phyloP scores from a whole-genome alignment of 64 coral and sea anemone species.

The Porites lutea region DNA sequence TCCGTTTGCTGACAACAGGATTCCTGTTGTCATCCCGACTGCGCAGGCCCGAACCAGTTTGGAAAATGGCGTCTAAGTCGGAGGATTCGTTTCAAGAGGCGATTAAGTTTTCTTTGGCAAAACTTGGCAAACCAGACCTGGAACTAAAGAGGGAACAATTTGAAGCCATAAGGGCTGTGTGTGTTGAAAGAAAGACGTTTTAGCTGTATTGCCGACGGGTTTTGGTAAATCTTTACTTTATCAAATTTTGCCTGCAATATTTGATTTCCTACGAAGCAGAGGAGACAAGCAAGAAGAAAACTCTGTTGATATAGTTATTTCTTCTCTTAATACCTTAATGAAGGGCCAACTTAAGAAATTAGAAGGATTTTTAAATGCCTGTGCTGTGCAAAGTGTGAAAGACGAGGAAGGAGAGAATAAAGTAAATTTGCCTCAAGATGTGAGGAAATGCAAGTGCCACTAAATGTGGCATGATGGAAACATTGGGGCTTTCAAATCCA shows the following conservation, averaged over 20 bases:
- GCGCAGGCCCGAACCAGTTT: too few species aligned
- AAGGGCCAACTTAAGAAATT: slow-evolving; percentile 18
- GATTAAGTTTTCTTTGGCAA: neutral
- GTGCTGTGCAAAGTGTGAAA: slow-evolving; percentile 7
- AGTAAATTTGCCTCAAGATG: neutral
- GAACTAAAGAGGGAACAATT: slow-evolving; percentile 22
- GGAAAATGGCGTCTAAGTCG: neutral
- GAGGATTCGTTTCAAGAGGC: neutral
- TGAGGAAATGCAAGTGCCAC: neutral
- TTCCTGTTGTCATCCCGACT: neutral
- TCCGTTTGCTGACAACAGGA: too few species aligned
- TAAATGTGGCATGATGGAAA: neutral
- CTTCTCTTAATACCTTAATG: slow-evolving; percentile 43
- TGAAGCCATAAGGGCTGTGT: slow-evolving; percentile 6
- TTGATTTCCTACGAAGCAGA: neutral
- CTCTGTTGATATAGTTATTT: slow-evolving; percentile 46
- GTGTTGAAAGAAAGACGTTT: slow-evolving; percentile 31
- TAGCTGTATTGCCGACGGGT: slow-evolving; percentile 53
- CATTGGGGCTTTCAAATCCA: neutral
- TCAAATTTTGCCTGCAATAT: slow-evolving; percentile 40
- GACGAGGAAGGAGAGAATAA: neutral
- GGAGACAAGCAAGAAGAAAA: neutral
- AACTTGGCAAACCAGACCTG: slow-evolving; percentile 7
- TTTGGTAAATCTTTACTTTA: slow-evolving; percentile 65
- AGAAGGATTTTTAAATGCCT: slow-evolving; percentile 6